A percentile compares a stretch with the other conserved stretches of the same genome.
Conservation (phyloP, 2,888 invertebrate genomes). For the Melipona beecheii region DNA sequence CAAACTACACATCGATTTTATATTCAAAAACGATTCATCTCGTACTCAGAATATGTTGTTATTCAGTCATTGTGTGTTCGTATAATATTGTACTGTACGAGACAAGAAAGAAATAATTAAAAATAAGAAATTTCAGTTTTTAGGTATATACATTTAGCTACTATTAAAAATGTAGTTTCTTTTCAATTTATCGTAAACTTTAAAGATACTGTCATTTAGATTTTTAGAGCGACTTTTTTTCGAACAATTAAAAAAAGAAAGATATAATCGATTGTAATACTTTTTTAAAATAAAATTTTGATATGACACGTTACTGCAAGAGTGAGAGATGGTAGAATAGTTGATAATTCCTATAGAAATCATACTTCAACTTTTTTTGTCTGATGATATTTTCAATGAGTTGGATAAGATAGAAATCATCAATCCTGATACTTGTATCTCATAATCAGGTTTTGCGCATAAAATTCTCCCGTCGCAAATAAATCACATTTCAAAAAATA, state of each 20-base stretch:
- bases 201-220: background rate
- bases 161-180: too few species aligned
- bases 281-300: background rate
- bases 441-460: background rate
- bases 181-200: background rate
- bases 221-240: background rate
- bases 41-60: conserved; percentile 25
- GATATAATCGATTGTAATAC: background rate
- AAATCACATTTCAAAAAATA: background rate
- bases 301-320: background rate
- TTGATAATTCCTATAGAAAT: background rate
- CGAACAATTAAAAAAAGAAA: background rate
- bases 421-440: background rate
- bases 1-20: conserved; percentile 34
- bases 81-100: background rate
- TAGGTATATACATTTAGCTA: too few species aligned
- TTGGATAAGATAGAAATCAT: conserved; percentile 41
- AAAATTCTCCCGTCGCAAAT: background rate
- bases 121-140: too few species aligned
- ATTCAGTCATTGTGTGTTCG: conserved; percentile 26
- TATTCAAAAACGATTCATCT: conserved; percentile 6
- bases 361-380: background rate
- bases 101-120: background rate
- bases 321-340: background rate
- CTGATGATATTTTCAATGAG: background rate